These are phyloP conservation scores for Trachemys scripta DNA, from an alignment of 2,113 vertebrate species.

Conservation along the genomic window DNA sequence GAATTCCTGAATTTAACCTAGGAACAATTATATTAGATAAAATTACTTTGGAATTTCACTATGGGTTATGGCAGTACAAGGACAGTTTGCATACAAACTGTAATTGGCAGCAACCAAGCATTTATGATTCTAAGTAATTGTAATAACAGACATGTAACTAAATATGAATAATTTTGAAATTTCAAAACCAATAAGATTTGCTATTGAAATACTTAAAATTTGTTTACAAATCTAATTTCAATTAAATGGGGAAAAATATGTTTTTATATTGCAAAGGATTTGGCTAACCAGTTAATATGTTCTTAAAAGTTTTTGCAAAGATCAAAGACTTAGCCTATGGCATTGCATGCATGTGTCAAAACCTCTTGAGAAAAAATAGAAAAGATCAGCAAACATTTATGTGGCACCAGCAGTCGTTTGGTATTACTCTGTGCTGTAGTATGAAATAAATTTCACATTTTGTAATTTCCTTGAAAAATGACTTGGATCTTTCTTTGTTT, in stretches of 20 bases:
- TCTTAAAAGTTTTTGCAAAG: slow-evolving; percentile 26
- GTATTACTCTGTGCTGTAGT: background rate
- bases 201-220: background rate
- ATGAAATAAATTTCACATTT: background rate
- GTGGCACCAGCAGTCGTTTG: background rate
- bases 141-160: background rate
- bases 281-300: background rate
- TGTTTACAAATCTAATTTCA: background rate
- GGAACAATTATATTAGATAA: background rate
- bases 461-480: background rate
- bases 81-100: background rate
- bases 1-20: background rate
- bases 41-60: background rate
- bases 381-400: slow-evolving; percentile 18
- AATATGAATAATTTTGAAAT: background rate
- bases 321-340: slow-evolving; percentile 44
- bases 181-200: background rate
- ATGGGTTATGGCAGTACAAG: background rate
- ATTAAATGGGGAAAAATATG: background rate
- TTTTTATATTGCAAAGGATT: background rate
- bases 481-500: background rate
- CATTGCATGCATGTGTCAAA: slow-evolving; percentile 15
- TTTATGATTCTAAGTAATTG: background rate
- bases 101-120: background rate
- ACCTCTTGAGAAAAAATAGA: slow-evolving; percentile 25